Percentiles rank a stretch among this genome's conserved stretches.
These are phyloP conservation scores for Tetragnatha versicolor DNA, from an alignment of 1,140 invertebrate species.

Conservation along the genomic window DNA sequence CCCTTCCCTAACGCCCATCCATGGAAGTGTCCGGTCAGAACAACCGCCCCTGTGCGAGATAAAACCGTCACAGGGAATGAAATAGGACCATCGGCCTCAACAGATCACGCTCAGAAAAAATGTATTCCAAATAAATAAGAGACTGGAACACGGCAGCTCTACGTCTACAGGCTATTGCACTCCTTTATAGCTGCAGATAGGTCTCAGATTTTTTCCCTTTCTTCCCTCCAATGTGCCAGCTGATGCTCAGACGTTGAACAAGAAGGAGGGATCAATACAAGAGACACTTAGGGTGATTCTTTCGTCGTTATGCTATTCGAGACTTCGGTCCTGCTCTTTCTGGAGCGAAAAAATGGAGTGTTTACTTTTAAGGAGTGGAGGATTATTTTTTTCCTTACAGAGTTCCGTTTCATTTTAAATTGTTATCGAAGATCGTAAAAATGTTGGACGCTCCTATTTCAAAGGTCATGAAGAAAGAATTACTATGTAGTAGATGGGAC, in stretches of 20 bases:
- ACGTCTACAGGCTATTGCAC: constrained; percentile 22
- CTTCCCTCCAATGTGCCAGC: constrained; percentile 17
- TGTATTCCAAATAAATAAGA: constrained; percentile 29
- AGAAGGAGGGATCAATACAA: constrained; percentile 11
- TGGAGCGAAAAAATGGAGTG: constrained; percentile 1
- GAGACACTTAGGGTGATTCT: constrained; percentile 18
- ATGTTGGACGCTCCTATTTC: too few relatives aligned
- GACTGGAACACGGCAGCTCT: neutral
- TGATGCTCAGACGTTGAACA: constrained; percentile 34
- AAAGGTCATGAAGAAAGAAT: too few relatives aligned
- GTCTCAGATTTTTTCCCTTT: constrained; percentile 8
- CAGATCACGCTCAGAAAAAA: constrained; percentile 18
- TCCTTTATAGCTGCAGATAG: constrained; percentile 6
- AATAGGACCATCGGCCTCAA: constrained; percentile 19
- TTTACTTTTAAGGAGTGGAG: constrained; percentile 24
- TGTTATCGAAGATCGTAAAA: too few relatives aligned
- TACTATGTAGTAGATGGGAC: too few relatives aligned
- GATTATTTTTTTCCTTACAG: too few relatives aligned
- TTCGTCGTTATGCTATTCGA: constrained; percentile 27
- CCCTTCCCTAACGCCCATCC: neutral
- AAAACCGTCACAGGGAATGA: constrained; percentile 10
- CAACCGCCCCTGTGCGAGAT: neutral
- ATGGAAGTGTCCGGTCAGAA: neutral
- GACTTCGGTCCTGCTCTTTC: constrained; percentile 4
- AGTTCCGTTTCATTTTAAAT: too few relatives aligned